Evolutionary conservation across 1,140 invertebrate species (phyloP).

Genomic region (Thrips palmi): DNA sequence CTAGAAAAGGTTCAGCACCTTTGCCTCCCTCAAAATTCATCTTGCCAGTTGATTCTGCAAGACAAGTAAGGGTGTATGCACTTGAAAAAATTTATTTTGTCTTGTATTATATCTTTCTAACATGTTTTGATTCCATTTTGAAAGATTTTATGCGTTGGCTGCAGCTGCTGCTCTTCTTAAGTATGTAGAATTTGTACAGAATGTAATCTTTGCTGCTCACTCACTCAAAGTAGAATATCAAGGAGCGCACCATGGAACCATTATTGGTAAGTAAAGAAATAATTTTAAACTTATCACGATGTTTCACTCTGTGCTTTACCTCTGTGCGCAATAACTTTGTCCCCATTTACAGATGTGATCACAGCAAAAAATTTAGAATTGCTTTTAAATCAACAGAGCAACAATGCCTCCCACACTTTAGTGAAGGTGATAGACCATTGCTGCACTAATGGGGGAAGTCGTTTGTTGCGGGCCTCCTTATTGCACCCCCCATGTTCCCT

Average conservation of each 20-base stretch:
- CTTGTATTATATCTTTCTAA: conserved; percentile 3
- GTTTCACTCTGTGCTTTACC: neutral
- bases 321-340: neutral
- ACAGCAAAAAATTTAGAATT: conserved; percentile 55
- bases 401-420: conserved; percentile 30
- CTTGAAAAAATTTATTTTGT: conserved; percentile 1
- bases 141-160: conserved; percentile 64
- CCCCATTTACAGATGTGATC: conserved; percentile 36
- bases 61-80: conserved; percentile 40
- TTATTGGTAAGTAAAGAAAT: conserved; percentile 45
- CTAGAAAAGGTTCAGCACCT: conserved; percentile 51
- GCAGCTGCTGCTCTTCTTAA: conserved; percentile 62
- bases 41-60: conserved; percentile 49
- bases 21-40: conserved; percentile 44
- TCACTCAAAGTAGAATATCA: conserved; percentile 68
- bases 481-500: conserved; percentile 58
- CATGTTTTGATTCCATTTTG: conserved; percentile 16
- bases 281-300: neutral
- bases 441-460: conserved; percentile 52
- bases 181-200: conserved; percentile 65
- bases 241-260: conserved; percentile 59
- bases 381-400: conserved; percentile 32
- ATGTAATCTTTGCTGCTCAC: conserved; percentile 50
- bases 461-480: conserved; percentile 57
- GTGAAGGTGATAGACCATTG: conserved; percentile 61